Evolutionary conservation across 2,113 vertebrate species (phyloP).

Genomic region (Pelecanus crispus): DNA sequence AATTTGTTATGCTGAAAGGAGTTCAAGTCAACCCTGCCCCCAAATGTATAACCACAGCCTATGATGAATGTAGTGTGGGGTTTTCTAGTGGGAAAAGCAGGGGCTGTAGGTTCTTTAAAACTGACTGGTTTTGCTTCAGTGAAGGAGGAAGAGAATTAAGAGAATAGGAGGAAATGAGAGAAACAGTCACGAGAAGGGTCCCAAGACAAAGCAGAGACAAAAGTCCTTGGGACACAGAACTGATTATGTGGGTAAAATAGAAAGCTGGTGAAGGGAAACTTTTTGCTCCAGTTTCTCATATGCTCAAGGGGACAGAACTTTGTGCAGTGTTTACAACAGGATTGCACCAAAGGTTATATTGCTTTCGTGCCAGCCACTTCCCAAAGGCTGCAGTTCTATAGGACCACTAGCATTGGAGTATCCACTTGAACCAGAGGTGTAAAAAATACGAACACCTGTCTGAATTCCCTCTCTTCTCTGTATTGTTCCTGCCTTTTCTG

Average conservation of each 20-base stretch:
- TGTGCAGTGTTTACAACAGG: not conserved
- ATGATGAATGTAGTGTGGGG: not conserved
- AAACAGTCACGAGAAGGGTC: not conserved
- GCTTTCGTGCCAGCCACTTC: not conserved
- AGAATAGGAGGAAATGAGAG: constrained; percentile 1
- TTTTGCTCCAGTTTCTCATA: not conserved
- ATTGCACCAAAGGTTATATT: not conserved
- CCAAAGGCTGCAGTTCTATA: not conserved
- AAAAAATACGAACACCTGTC: not conserved
- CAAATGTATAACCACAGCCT: not conserved
- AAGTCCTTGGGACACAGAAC: not conserved
- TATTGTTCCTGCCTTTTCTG: not conserved
- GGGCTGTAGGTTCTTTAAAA: not conserved
- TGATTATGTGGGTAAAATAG: not conserved
- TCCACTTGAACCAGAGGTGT: not conserved
- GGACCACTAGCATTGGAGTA: not conserved
- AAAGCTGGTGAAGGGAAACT: not conserved
- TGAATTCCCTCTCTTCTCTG: not conserved
- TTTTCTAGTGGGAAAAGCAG: not conserved
- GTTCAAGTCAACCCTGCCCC: not conserved
- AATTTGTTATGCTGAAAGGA: not conserved
- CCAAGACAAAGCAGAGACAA: not conserved
- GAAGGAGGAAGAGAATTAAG: not conserved
- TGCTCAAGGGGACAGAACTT: not conserved
- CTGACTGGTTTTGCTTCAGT: not conserved